phyloP scores from a whole-genome alignment of 2,888 invertebrate species.

The Scaptodrosophila latifasciaeformis region DNA sequence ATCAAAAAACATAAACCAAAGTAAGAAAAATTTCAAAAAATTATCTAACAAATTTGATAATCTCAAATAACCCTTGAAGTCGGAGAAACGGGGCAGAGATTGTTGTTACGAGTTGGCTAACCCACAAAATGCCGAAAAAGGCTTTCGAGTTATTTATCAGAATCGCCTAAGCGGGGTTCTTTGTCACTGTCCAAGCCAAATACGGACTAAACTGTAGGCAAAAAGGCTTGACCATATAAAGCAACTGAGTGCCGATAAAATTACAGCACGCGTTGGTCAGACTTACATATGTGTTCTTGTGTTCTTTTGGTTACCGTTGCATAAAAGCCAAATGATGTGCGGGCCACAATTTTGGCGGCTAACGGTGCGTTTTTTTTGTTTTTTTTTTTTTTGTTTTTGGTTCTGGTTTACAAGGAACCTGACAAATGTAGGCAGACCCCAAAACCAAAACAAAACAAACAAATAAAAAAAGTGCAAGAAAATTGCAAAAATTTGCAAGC shows the following conservation, averaged over 20 bases:
- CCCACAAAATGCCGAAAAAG: background rate
- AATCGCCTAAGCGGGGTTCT: constrained; percentile 40
- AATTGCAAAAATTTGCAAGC: constrained; percentile 47
- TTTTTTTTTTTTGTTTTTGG: constrained; percentile 7
- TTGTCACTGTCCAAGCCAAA: constrained; percentile 44
- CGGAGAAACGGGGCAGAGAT: no score
- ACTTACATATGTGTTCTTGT: constrained; percentile 8
- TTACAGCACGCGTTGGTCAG: constrained; percentile 30
- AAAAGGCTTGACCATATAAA: background rate
- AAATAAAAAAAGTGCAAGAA: constrained; percentile 7
- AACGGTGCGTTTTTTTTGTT: constrained; percentile 41
- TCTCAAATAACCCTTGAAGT: no score
- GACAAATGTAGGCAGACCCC: constrained; percentile 63
- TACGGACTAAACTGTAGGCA: constrained; percentile 31
- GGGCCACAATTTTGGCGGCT: constrained; percentile 26
- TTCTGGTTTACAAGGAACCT: constrained; percentile 52
- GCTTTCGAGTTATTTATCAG: constrained; percentile 49
- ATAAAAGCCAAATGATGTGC: constrained; percentile 6
- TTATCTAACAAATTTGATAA: no score
- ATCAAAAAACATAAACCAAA: no score
- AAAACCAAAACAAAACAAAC: constrained; percentile 21
- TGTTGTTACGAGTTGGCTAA: no score
- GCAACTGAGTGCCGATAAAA: constrained; percentile 34
- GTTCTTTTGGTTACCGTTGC: constrained; percentile 27
- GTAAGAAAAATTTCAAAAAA: no score